phyloP scores from a whole-genome alignment of 2,113 vertebrate species.

The Oncorhynchus nerka region DNA sequence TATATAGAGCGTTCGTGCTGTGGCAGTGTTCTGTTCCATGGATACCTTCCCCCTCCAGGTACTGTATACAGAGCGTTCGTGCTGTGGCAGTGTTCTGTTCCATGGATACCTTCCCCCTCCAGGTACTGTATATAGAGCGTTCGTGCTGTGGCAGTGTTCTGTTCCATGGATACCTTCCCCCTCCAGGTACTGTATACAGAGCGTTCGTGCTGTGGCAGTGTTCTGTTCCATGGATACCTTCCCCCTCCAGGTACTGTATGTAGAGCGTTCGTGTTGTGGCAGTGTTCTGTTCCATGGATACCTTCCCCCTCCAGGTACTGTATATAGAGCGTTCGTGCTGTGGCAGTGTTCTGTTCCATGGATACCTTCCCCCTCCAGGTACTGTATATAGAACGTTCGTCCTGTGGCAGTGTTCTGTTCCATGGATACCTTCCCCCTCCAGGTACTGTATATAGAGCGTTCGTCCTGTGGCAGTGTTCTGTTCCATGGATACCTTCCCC shows the following conservation, averaged over 20 bases:
- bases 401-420: conserved; percentile 96
- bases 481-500: conserved; percentile 95
- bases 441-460: conserved; percentile 56
- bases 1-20: conserved; percentile 68
- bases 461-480: conserved; percentile 93
- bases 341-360: conserved; percentile 96
- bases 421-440: conserved; percentile 96
- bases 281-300: conserved; percentile 98
- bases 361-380: conserved; percentile 94
- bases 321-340: conserved; percentile 69
- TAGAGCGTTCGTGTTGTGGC: conserved; percentile 77
- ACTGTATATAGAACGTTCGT: conserved; percentile 30
- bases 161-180: conserved; percentile 95
- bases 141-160: conserved; percentile 93
- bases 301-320: conserved; percentile 87
- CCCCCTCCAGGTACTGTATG: conserved; percentile 83
- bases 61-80: conserved; percentile 27
- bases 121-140: conserved; percentile 56
- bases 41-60: conserved; percentile 96
- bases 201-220: conserved; percentile 85
- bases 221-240: conserved; percentile 96
- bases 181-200: conserved; percentile 75
- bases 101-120: conserved; percentile 96
- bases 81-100: conserved; percentile 96
- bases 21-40: conserved; percentile 96